Percentiles rank a stretch among this genome's conserved stretches.
Evolutionary conservation across 2,113 vertebrate species (phyloP).

Genomic region (Pelecanoides urinatrix): DNA sequence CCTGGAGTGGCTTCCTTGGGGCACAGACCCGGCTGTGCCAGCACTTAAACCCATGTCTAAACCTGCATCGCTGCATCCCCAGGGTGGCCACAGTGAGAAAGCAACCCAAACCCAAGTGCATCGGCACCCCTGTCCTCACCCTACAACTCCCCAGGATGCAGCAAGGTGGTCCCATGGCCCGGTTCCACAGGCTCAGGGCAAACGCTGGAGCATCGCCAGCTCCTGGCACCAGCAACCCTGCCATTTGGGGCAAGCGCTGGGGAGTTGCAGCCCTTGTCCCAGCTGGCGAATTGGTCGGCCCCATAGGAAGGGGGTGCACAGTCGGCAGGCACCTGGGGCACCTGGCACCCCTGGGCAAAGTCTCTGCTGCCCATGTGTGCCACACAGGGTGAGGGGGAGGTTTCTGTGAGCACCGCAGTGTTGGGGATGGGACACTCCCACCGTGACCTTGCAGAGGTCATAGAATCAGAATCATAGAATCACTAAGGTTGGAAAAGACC

Average conservation of each 20-base stretch:
- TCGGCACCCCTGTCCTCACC: neutral
- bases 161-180: neutral
- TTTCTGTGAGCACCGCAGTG: neutral
- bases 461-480: too few relatives aligned
- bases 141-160: accelerated
- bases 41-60: neutral
- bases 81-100: neutral
- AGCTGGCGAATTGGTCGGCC: neutral
- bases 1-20: neutral
- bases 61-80: accelerated
- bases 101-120: neutral
- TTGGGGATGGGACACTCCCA: neutral
- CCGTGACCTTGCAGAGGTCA: neutral
- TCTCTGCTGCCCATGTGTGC: neutral
- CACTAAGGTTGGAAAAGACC: too few relatives aligned
- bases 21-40: neutral
- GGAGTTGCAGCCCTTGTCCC: neutral
- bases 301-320: neutral
- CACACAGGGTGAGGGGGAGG: neutral
- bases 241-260: neutral
- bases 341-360: neutral
- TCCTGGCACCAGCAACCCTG: neutral
- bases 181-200: neutral
- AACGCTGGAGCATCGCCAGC: accelerated
- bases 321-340: accelerated